Percentiles rank a stretch among this genome's conserved stretches.
These are phyloP conservation scores for Protobothrops flavoviridis DNA, from an alignment of 2,113 vertebrate genomes.

Conservation along the genomic window DNA sequence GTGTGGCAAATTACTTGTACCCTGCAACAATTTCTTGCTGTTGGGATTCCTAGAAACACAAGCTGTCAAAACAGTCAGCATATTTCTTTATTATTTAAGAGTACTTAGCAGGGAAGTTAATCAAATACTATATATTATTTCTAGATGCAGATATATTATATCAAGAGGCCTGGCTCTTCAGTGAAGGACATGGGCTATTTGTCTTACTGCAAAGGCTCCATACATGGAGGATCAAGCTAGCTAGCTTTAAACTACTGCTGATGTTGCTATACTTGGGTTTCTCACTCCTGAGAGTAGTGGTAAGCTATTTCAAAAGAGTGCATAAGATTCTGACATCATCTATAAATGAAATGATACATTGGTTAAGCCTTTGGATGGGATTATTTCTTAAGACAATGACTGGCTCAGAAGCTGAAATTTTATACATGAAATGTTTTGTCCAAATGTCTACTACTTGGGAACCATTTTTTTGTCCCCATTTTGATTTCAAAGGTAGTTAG, in stretches of 20 bases:
- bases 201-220: background rate
- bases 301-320: background rate
- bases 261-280: background rate
- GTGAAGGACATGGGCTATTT: background rate
- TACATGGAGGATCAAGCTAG: background rate
- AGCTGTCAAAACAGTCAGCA: background rate
- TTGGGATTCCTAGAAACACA: rapidly evolving
- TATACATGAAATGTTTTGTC: background rate
- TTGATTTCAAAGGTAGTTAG: background rate
- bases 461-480: background rate
- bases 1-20: background rate
- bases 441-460: background rate
- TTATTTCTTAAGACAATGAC: background rate
- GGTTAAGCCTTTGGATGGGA: background rate
- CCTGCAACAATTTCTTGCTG: background rate
- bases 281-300: background rate
- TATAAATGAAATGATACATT: background rate
- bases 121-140: background rate
- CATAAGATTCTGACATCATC: background rate
- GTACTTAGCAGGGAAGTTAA: background rate
- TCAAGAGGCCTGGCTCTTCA: background rate
- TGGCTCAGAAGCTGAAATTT: background rate
- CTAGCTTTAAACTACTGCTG: background rate
- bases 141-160: background rate
- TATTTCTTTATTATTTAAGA: background rate